phyloP scores from a whole-genome alignment of 1,140 invertebrate species.

The Zophobas atratus region DNA sequence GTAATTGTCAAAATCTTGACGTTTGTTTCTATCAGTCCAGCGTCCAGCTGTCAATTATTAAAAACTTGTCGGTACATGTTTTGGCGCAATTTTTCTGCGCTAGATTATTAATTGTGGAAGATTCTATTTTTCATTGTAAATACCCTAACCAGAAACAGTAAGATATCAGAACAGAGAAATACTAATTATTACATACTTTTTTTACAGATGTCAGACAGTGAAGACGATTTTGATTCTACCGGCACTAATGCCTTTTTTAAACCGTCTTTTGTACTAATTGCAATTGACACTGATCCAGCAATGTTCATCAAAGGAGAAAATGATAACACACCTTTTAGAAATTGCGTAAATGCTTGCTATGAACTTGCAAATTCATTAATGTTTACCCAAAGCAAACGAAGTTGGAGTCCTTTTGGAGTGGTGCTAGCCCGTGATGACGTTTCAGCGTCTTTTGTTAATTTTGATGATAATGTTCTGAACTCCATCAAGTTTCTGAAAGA shows the following conservation, averaged over 20 bases:
- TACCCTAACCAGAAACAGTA: too few species aligned
- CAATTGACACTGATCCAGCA: conserved; percentile 31
- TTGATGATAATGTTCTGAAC: conserved; percentile 56
- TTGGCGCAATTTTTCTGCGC: too few species aligned
- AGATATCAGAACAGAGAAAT: too few species aligned
- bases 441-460: conserved; percentile 44
- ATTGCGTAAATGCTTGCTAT: conserved; percentile 24
- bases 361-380: conserved; percentile 29
- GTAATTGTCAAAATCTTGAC: too few species aligned
- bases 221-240: conserved; percentile 5
- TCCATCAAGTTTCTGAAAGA: conserved; percentile 55
- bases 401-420: conserved; percentile 53
- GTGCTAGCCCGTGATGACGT: conserved; percentile 44
- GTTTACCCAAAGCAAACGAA: conserved; percentile 28
- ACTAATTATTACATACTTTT: neutral
- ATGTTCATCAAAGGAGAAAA: conserved; percentile 32
- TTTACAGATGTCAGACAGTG: conserved; percentile 23
- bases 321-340: conserved; percentile 3
- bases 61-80: too few species aligned
- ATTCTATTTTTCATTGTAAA: neutral
- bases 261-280: conserved; percentile 35
- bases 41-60: too few species aligned
- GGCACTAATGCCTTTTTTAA: neutral
- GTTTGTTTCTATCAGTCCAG: too few species aligned
- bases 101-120: too few species aligned